Conservation (phyloP, 2,888 invertebrate genomes). For the Acanthosoma haemorrhoidale region DNA sequence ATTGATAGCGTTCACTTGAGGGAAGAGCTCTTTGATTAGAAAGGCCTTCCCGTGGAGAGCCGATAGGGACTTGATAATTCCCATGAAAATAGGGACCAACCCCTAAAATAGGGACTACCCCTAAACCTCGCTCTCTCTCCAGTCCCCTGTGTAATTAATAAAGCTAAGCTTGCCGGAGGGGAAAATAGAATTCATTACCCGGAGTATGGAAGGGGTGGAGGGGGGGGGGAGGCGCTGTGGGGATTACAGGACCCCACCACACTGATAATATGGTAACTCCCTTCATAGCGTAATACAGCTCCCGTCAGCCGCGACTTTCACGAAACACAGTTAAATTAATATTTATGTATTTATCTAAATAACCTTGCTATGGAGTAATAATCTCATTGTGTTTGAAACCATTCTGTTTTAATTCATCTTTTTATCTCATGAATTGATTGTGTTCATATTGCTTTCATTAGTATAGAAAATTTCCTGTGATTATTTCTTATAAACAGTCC, state of each 20-base stretch:
- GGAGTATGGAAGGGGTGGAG: slow-evolving; percentile 22
- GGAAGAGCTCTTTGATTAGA: slow-evolving; percentile 2
- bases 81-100: slow-evolving; percentile 6
- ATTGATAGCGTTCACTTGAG: slow-evolving; percentile 11
- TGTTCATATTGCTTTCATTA: no score
- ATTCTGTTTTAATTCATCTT: no score
- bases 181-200: slow-evolving; percentile 39
- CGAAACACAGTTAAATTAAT: slow-evolving; percentile 13
- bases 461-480: no score
- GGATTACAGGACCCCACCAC: slow-evolving; percentile 20
- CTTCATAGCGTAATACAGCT: not conserved
- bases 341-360: not conserved
- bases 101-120: slow-evolving; percentile 14
- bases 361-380: not conserved
- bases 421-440: no score
- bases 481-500: no score
- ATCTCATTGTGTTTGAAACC: no score
- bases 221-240: slow-evolving; percentile 21
- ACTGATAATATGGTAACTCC: slow-evolving; percentile 29
- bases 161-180: slow-evolving; percentile 39
- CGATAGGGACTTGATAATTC: slow-evolving; percentile 19
- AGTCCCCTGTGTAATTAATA: slow-evolving; percentile 37
- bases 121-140: slow-evolving; percentile 29
- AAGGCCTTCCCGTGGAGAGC: not conserved
- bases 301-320: slow-evolving; percentile 7